A percentile compares a stretch with the other conserved stretches of the same genome.
These are phyloP conservation scores for Microtus ochrogaster DNA, from an alignment of 2,113 vertebrate genomes.

Conservation along the genomic window DNA sequence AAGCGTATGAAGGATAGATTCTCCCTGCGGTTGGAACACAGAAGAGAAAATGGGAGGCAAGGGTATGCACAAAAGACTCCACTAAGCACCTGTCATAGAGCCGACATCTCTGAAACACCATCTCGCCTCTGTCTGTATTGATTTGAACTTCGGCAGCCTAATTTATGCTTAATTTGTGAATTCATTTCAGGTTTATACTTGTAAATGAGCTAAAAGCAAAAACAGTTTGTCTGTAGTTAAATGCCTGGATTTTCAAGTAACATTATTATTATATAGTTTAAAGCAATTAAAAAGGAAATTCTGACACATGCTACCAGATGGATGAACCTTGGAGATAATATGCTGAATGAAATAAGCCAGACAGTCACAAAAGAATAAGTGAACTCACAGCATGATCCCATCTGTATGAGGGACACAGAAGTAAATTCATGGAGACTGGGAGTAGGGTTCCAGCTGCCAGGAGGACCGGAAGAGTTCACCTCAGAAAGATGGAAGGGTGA, in stretches of 20 bases:
- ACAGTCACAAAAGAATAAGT: neutral
- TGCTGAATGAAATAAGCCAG: neutral
- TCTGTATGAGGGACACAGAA: neutral
- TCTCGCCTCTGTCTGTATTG: neutral
- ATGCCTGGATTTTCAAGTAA: constrained; percentile 43
- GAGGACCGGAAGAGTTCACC: neutral
- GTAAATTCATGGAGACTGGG: neutral
- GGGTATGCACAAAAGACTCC: neutral
- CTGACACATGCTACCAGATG: constrained; percentile 14
- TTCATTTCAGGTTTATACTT: constrained; percentile 55
- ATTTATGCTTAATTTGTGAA: constrained; percentile 66
- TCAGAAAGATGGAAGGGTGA: neutral
- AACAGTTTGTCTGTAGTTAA: constrained; percentile 45
- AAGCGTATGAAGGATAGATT: neutral
- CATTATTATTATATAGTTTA: constrained; percentile 29
- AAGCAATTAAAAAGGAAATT: constrained; percentile 58
- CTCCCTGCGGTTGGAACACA: neutral
- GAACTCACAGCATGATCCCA: neutral
- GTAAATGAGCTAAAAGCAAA: constrained; percentile 68
- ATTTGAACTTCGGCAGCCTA: constrained; percentile 20
- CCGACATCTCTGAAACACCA: neutral
- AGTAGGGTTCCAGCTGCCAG: neutral
- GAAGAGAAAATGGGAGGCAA: neutral
- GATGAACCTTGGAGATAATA: constrained; percentile 22
- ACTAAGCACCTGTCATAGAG: neutral